A percentile compares a stretch with the other conserved stretches of the same genome.
These are phyloP conservation scores for Syngnathus acus DNA, from an alignment of 2,797 vertebrate species.

Conservation along the genomic window DNA sequence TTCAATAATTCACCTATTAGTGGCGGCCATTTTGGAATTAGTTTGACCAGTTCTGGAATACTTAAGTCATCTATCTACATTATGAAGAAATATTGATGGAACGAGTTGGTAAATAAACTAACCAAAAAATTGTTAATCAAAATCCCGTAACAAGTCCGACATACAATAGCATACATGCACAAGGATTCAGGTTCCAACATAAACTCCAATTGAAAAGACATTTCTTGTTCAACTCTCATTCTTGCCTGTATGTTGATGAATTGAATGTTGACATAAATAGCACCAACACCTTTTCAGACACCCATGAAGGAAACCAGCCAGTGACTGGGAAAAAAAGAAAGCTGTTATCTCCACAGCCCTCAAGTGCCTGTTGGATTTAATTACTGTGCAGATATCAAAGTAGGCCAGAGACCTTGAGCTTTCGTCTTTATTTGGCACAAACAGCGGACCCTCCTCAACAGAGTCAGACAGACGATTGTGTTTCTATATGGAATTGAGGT, in stretches of 20 bases:
- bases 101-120: not conserved
- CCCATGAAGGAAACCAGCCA: conserved; percentile 16
- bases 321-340: conserved; percentile 31
- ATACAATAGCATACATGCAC: not conserved
- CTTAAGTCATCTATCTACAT: no score
- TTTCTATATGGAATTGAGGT: conserved; percentile 31
- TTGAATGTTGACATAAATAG: conserved; percentile 22
- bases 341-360: conserved; percentile 26
- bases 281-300: conserved; percentile 24
- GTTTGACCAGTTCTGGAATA: no score
- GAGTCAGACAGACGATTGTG: conserved; percentile 15
- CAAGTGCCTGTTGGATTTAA: conserved; percentile 55
- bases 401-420: conserved; percentile 49
- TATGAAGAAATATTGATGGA: no score
- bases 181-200: not conserved
- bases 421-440: conserved; percentile 37
- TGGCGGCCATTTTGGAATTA: no score
- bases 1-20: no score
- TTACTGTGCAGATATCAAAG: conserved; percentile 61
- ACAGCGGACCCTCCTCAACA: conserved; percentile 26
- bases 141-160: not conserved
- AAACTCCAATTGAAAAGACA: not conserved
- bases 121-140: no score
- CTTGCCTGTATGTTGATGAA: not conserved
- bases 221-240: not conserved